phyloP scores from a whole-genome alignment of 2,888 invertebrate species.

The Oscheius onirici region DNA sequence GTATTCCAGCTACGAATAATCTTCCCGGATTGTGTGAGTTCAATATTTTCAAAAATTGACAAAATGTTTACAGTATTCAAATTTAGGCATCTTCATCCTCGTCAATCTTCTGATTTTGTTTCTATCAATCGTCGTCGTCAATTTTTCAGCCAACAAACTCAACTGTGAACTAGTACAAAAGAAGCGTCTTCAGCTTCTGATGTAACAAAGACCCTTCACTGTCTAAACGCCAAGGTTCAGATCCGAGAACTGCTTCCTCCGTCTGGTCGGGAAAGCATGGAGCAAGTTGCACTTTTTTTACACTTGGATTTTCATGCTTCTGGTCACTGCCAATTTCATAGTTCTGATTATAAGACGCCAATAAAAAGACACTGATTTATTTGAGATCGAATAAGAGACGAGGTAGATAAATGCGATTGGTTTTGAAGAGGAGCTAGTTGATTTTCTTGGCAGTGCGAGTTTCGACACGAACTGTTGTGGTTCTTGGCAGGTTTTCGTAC shows the following conservation, averaged over 20 bases:
- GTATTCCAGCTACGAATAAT: conserved; percentile 7
- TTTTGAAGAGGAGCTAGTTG: background rate
- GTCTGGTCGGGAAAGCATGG: background rate
- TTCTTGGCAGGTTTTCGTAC: conserved; percentile 28
- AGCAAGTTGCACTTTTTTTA: background rate
- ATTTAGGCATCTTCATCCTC: conserved; percentile 14
- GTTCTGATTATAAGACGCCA: background rate
- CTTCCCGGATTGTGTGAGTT: conserved; percentile 8
- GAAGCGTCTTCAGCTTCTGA: background rate
- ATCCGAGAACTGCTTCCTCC: background rate
- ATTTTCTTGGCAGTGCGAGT: conserved; percentile 26
- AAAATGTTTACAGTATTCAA: background rate
- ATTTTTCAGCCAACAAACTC: background rate
- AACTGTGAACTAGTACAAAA: background rate
- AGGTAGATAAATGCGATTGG: background rate
- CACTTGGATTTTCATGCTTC: background rate
- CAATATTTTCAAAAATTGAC: background rate
- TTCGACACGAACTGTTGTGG: conserved; percentile 23
- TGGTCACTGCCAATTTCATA: background rate
- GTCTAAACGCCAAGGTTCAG: background rate
- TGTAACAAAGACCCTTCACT: background rate
- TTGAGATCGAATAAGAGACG: conserved; percentile 11
- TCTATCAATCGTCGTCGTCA: background rate
- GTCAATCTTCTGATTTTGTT: conserved; percentile 5
- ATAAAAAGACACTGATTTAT: conserved; percentile 9